Evolutionary conservation across 2,797 vertebrate species (phyloP).

Genomic region (Syngnathus acus): DNA sequence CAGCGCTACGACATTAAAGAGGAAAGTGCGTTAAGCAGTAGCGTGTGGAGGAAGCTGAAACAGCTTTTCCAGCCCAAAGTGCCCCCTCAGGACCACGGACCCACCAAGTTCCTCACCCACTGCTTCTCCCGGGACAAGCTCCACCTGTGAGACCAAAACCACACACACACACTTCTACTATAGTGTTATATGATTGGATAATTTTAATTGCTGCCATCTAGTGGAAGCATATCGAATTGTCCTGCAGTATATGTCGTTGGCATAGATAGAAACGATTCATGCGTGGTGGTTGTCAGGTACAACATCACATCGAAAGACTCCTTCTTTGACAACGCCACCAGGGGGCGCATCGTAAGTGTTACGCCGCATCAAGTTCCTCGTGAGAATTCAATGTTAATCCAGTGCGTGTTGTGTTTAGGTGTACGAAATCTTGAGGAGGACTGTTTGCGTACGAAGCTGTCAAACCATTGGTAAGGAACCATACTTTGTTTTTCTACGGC

Average conservation of each 20-base stretch:
- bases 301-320: slow-evolving; percentile 90
- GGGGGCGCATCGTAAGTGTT: slow-evolving; percentile 89
- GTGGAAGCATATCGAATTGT: no score
- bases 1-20: slow-evolving; percentile 91
- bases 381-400: background rate
- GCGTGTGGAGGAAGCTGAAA: slow-evolving; percentile 79
- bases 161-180: background rate
- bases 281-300: slow-evolving; percentile 70
- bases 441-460: slow-evolving; percentile 79
- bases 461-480: slow-evolving; percentile 80
- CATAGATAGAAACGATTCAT: background rate
- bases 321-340: slow-evolving; percentile 93
- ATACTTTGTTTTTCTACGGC: slow-evolving; percentile 10
- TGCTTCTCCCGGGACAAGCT: slow-evolving; percentile 94
- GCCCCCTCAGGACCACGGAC: slow-evolving; percentile 73
- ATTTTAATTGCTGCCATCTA: no score
- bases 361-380: background rate
- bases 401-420: slow-evolving; percentile 66
- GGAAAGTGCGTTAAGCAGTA: slow-evolving; percentile 76
- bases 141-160: slow-evolving; percentile 78
- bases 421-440: slow-evolving; percentile 92
- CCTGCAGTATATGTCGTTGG: background rate
- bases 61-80: slow-evolving; percentile 87
- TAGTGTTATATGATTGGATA: no score
- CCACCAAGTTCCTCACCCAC: slow-evolving; percentile 78